phyloP scores from a whole-genome alignment of 2,113 vertebrate species.

The Salvelinus namaycush region DNA sequence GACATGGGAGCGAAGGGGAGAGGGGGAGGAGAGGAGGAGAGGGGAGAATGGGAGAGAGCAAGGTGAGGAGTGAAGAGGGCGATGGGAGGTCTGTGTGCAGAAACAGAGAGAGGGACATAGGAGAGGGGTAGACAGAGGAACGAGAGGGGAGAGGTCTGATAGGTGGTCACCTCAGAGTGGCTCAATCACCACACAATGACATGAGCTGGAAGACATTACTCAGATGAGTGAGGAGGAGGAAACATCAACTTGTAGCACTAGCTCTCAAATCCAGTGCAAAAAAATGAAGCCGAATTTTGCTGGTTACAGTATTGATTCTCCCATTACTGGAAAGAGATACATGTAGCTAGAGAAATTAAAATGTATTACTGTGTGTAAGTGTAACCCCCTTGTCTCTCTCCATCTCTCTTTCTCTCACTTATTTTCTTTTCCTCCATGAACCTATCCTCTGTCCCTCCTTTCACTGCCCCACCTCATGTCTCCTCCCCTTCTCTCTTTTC shows the following conservation, averaged over 20 bases:
- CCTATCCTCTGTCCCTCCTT: slow-evolving; percentile 24
- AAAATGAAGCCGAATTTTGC: too few species aligned
- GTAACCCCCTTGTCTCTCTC: slow-evolving; percentile 24
- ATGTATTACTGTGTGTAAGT: too few species aligned
- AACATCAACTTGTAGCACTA: too few species aligned
- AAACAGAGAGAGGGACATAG: not conserved
- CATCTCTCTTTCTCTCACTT: slow-evolving; percentile 18
- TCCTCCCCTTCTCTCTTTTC: slow-evolving; percentile 51
- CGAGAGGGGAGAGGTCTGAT: slow-evolving; percentile 48
- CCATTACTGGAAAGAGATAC: too few species aligned
- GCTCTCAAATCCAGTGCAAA: too few species aligned
- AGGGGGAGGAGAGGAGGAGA: too few species aligned
- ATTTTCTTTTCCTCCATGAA: slow-evolving; percentile 39
- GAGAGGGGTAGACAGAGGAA: too few species aligned
- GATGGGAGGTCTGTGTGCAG: slow-evolving; percentile 42
- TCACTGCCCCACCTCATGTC: not conserved
- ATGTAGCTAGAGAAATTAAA: too few species aligned
- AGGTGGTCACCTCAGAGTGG: slow-evolving; percentile 27
- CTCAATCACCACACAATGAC: too few species aligned
- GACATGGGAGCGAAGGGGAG: slow-evolving; percentile 10
- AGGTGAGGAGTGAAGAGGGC: not conserved
- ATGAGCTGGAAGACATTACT: not conserved
- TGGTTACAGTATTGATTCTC: too few species aligned
- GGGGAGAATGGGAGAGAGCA: not conserved
- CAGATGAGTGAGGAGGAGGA: too few species aligned